Evolutionary conservation across 2,113 vertebrate species (phyloP).

Genomic region (Rhabdornis inornatus): DNA sequence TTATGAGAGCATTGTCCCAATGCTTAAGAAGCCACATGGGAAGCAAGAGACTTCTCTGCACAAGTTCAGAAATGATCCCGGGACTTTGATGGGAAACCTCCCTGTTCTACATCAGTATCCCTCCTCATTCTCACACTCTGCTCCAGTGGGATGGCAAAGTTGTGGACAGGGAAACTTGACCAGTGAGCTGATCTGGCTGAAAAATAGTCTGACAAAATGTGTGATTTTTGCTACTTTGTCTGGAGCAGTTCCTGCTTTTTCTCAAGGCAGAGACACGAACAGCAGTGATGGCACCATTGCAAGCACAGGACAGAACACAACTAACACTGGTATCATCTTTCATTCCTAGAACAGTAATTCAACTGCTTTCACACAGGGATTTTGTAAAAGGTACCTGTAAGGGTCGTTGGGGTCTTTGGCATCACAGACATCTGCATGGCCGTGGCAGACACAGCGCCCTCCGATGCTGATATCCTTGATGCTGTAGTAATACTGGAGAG

Average conservation of each 20-base stretch:
- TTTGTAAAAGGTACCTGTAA: conserved; percentile 80
- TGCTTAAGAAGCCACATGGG: background rate
- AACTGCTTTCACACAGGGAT: background rate
- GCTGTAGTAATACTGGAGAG: conserved; percentile 92
- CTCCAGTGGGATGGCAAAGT: background rate
- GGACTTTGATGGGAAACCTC: background rate
- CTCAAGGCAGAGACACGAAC: background rate
- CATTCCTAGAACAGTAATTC: background rate
- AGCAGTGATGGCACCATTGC: background rate
- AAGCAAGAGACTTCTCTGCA: background rate
- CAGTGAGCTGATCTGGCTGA: background rate
- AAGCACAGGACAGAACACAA: background rate
- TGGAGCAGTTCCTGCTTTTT: background rate
- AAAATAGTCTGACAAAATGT: background rate
- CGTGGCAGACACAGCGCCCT: conserved; percentile 95
- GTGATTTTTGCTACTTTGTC: background rate
- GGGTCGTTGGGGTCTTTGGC: conserved; percentile 87
- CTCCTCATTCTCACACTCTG: background rate
- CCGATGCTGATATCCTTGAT: conserved; percentile 98
- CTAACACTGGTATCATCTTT: background rate
- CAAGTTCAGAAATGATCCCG: background rate
- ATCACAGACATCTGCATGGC: conserved; percentile 91
- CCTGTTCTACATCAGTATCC: background rate
- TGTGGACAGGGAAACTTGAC: background rate
- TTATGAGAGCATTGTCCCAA: background rate